Evolutionary conservation across 1,140 invertebrate species (phyloP).

Genomic region (Sycobia sp.): DNA sequence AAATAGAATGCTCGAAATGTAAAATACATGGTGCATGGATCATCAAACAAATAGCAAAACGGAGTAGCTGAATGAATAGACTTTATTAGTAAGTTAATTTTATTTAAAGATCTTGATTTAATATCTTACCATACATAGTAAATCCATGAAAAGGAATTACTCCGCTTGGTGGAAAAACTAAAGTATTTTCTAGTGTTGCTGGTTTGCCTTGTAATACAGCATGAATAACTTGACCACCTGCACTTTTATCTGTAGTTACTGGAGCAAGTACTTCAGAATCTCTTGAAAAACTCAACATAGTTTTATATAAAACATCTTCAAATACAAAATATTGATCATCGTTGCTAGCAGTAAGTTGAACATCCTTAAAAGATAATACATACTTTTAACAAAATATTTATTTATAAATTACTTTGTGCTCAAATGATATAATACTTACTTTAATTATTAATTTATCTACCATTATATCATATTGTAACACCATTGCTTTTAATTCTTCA

Average conservation of each 20-base stretch:
- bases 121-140: slow-evolving; percentile 87
- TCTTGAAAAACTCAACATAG: slow-evolving; percentile 90
- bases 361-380: slow-evolving; percentile 69
- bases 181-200: slow-evolving; percentile 68
- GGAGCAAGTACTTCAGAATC: slow-evolving; percentile 80
- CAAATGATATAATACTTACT: slow-evolving; percentile 54
- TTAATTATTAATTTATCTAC: slow-evolving; percentile 94
- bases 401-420: not conserved
- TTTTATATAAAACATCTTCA: slow-evolving; percentile 94
- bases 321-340: slow-evolving; percentile 99
- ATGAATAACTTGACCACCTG: slow-evolving; percentile 60
- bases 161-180: slow-evolving; percentile 91
- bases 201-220: slow-evolving; percentile 75
- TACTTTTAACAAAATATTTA: not conserved
- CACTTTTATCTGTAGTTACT: slow-evolving; percentile 64
- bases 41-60: slow-evolving; percentile 91
- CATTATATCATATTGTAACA: slow-evolving; percentile 88
- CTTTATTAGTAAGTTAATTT: slow-evolving; percentile 3
- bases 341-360: slow-evolving; percentile 93
- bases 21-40: slow-evolving; percentile 85
- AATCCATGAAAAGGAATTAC: slow-evolving; percentile 97
- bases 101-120: slow-evolving; percentile 11
- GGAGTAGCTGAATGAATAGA: slow-evolving; percentile 75
- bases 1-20: slow-evolving; percentile 91
- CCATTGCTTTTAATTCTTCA: slow-evolving; percentile 79